Percentiles rank a stretch among this genome's conserved stretches.
Conservation (phyloP, 2,888 invertebrate genomes). For the Serripes groenlandicus region DNA sequence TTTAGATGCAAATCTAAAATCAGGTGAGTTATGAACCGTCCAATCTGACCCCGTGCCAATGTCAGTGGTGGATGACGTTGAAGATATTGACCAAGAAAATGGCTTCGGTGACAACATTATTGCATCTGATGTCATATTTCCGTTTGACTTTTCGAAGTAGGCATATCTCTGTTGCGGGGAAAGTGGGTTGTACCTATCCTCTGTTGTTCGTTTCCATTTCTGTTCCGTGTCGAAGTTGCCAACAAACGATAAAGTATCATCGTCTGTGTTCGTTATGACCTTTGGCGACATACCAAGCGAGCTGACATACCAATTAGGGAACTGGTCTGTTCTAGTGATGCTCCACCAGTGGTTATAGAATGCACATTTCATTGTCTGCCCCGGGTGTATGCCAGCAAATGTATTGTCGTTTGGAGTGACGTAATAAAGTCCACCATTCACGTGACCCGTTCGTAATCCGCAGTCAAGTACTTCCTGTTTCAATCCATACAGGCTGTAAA, state of each 20-base stretch:
- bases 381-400: slow-evolving; percentile 56
- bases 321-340: slow-evolving; percentile 68
- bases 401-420: slow-evolving; percentile 59
- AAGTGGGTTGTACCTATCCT: slow-evolving; percentile 75
- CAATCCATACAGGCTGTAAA: slow-evolving; percentile 42
- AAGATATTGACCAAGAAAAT: not conserved
- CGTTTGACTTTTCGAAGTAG: not conserved
- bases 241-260: slow-evolving; percentile 71
- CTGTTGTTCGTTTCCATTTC: slow-evolving; percentile 74
- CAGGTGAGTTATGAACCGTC: slow-evolving; percentile 3
- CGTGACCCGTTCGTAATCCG: slow-evolving; percentile 67
- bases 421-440: slow-evolving; percentile 72
- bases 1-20: slow-evolving; percentile 31
- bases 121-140: not conserved
- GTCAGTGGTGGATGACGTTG: not conserved
- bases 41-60: not conserved
- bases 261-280: slow-evolving; percentile 65
- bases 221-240: slow-evolving; percentile 63
- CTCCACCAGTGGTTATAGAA: slow-evolving; percentile 62
- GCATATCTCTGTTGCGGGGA: slow-evolving; percentile 67
- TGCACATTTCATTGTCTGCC: slow-evolving; percentile 34
- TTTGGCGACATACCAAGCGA: slow-evolving; percentile 68
- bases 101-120: slow-evolving; percentile 1
- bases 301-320: slow-evolving; percentile 77
- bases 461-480: slow-evolving; percentile 54